Percentiles rank a stretch among this genome's conserved stretches.
Evolutionary conservation across 2,888 invertebrate species (phyloP).

Genomic region (Dastarcus helophoroides): DNA sequence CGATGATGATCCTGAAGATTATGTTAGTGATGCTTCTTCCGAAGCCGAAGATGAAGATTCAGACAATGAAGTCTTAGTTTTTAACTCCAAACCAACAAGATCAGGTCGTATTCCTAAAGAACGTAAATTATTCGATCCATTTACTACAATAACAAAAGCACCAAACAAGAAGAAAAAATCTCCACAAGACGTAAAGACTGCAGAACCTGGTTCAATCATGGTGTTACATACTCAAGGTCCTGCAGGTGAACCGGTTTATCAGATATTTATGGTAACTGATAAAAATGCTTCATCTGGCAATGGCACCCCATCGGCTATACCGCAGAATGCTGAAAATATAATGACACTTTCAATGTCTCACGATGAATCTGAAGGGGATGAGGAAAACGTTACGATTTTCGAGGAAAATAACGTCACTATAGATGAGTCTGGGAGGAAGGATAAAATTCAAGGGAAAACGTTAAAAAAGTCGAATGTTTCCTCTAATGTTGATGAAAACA

Average conservation of each 20-base stretch:
- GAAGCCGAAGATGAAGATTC: constrained; percentile 12
- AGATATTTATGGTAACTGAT: constrained; percentile 41
- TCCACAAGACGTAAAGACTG: constrained; percentile 12
- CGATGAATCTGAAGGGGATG: too few relatives aligned
- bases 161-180: constrained; percentile 2
- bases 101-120: constrained; percentile 9
- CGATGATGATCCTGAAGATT: too few relatives aligned
- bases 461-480: too few relatives aligned
- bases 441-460: too few relatives aligned
- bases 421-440: too few relatives aligned
- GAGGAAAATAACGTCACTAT: too few relatives aligned
- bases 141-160: constrained; percentile 3
- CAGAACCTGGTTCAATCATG: constrained; percentile 42
- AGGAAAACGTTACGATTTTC: too few relatives aligned
- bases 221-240: constrained; percentile 37
- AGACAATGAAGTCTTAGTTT: constrained; percentile 1
- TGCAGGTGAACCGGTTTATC: constrained; percentile 36
- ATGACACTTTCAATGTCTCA: too few relatives aligned
- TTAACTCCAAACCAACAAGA: constrained; percentile 6
- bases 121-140: constrained; percentile 6
- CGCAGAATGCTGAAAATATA: too few relatives aligned
- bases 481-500: too few relatives aligned
- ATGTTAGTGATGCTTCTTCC: constrained; percentile 23
- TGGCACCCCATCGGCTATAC: too few relatives aligned
- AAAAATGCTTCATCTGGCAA: too few relatives aligned